Evolutionary conservation across 2,113 vertebrate genomes (phyloP).

Genomic region (Oreocharis arfaki): DNA sequence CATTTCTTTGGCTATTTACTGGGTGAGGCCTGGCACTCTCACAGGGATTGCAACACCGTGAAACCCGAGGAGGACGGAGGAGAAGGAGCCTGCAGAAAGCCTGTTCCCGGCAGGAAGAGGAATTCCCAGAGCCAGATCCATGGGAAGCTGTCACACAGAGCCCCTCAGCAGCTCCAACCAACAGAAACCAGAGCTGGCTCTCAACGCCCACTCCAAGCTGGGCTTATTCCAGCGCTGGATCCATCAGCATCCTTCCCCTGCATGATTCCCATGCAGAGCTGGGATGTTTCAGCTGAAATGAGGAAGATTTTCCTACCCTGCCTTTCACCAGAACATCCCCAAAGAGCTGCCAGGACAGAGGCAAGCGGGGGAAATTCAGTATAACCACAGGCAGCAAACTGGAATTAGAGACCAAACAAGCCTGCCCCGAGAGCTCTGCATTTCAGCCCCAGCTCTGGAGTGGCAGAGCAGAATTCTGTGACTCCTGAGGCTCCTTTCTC

Average conservation of each 20-base stretch:
- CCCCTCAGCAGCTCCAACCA: neutral
- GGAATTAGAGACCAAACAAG: neutral
- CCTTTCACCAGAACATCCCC: neutral
- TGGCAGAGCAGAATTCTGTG: neutral
- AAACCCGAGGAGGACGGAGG: neutral
- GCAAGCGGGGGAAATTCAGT: neutral
- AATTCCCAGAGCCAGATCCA: neutral
- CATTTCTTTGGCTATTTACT: conserved; percentile 4
- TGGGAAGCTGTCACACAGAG: neutral
- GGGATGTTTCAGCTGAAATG: neutral
- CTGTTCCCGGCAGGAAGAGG: fast-evolving
- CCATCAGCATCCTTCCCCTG: neutral
- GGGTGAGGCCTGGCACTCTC: conserved; percentile 17
- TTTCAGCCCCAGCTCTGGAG: neutral
- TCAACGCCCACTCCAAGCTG: neutral
- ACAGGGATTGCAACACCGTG: neutral
- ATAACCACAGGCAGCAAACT: neutral
- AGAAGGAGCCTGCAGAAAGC: neutral
- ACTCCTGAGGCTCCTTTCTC: neutral
- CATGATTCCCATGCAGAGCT: neutral
- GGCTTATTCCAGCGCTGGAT: neutral
- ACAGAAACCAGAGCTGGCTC: neutral
- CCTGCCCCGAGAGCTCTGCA: neutral
- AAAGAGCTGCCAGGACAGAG: neutral
- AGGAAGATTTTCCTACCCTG: neutral